phyloP scores from a whole-genome alignment of 64 coral and sea anemone genomes.

The Actinia tenebrosa region DNA sequence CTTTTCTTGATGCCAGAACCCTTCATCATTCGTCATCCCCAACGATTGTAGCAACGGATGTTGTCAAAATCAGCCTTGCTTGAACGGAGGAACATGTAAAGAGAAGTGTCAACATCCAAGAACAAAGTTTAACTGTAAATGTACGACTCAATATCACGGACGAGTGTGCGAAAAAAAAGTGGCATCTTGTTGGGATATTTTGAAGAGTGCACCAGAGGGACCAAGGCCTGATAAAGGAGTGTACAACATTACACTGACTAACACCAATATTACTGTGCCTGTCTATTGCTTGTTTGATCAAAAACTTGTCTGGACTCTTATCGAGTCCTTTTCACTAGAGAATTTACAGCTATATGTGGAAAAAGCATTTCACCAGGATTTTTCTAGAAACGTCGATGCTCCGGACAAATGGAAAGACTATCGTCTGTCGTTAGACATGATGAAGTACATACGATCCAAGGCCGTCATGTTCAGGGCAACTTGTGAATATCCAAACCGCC shows the following conservation, averaged over 20 bases:
- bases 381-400: background rate
- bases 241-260: background rate
- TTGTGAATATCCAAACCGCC: background rate
- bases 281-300: background rate
- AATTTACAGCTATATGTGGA: background rate
- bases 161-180: background rate
- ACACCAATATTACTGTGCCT: background rate
- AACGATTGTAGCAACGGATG: background rate
- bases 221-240: background rate
- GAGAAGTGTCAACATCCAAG: background rate
- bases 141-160: background rate
- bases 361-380: background rate
- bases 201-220: background rate
- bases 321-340: background rate
- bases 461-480: background rate
- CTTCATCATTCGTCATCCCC: background rate
- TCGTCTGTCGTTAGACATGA: background rate
- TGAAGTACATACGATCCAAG: background rate
- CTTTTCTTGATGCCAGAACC: no score
- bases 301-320: background rate
- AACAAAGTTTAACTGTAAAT: background rate
- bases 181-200: background rate
- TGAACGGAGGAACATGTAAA: background rate
- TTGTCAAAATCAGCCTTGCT: background rate
- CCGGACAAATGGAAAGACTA: background rate